phyloP scores from a whole-genome alignment of 2,797 vertebrate species.

The Tokudaia muenninki region DNA sequence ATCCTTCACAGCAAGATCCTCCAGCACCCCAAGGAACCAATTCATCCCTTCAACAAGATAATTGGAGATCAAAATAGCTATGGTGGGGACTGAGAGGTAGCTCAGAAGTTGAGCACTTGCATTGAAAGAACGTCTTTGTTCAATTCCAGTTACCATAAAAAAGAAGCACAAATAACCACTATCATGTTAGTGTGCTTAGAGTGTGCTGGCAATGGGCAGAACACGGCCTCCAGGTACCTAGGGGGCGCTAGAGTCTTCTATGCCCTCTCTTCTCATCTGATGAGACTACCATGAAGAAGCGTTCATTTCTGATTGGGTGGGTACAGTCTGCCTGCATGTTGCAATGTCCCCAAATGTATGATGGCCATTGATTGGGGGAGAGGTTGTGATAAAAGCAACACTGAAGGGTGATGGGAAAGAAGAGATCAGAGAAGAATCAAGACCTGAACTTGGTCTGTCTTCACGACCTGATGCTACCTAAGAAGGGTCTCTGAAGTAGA shows the following conservation, averaged over 20 bases:
- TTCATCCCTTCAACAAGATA: slow-evolving; percentile 44
- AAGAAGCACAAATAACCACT: slow-evolving; percentile 4
- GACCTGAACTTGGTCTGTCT: slow-evolving; percentile 7
- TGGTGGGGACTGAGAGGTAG: neutral
- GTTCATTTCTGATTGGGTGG: slow-evolving; percentile 32
- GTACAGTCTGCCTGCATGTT: neutral
- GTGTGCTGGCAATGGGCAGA: neutral
- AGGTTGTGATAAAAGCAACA: slow-evolving; percentile 24
- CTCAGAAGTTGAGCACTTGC: neutral
- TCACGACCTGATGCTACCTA: neutral
- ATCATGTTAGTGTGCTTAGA: neutral
- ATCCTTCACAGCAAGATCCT: slow-evolving; percentile 3
- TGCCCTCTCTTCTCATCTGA: neutral
- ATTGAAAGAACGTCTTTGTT: neutral
- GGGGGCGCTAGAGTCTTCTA: neutral
- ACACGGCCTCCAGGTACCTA: neutral
- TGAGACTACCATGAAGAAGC: slow-evolving; percentile 24
- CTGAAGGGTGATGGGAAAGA: neutral
- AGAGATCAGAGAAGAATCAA: slow-evolving; percentile 32
- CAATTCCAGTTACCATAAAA: neutral
- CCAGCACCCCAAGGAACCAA: slow-evolving; percentile 10
- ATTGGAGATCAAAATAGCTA: neutral
- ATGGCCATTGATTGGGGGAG: neutral
- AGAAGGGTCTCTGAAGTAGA: slow-evolving; percentile 49
- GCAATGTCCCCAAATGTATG: neutral